Base-by-base conservation (phyloP, 2,113 vertebrate species). In the Anhinga anhinga region DNA sequence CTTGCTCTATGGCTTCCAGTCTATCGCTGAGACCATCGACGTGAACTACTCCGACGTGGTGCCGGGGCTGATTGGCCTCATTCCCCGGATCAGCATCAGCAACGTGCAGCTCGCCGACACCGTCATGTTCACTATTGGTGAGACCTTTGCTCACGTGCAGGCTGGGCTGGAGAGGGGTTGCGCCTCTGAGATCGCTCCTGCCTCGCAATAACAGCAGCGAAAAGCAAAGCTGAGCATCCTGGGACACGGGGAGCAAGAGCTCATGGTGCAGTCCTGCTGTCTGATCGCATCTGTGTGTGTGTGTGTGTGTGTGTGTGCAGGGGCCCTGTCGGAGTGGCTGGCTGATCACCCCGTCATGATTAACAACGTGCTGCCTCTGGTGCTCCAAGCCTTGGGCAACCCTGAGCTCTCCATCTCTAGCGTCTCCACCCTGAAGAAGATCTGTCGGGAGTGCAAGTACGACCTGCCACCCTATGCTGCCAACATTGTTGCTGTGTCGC, bases 91-190 rank as follows among this genome's bases (percentile, higher is more conserved):
- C 98, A 99, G 97, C 98, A 99, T 99, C 98, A 99, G 99, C 98
- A 99, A 99, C 0, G 99, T 99, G 91, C 99, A 99, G 95, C 99
- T 99, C 44, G 99, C 99, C 0, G 99, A 99, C 97, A 99, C 99
- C 0, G 99, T 99, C 96, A 99, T 99, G 99, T 99, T 99, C 98
- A 99, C 99, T n/a, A 99, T 99, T 4, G 99, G 99, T 99, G 97
- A 98, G 98, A 34, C 59, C 34, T 82, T 78, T 32, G 88, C 40
- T 78, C 7, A 0, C 0, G 4, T 1, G 1, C 9, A 50, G 56
- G 70, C 61, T 63, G 94, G 66, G 83, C 50, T 86, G 65, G 42
- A 86, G 67, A 93, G 50, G 59, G 40, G 58, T 18, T 32, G 4
- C 34, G 38, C 26, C 30, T 61, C 49, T 62, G 40, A n/a, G 47